A percentile compares a stretch with the other conserved stretches of the same genome.
These are phyloP conservation scores for Agrochola litura DNA, from an alignment of 2,888 invertebrate genomes.

Conservation along the genomic window DNA sequence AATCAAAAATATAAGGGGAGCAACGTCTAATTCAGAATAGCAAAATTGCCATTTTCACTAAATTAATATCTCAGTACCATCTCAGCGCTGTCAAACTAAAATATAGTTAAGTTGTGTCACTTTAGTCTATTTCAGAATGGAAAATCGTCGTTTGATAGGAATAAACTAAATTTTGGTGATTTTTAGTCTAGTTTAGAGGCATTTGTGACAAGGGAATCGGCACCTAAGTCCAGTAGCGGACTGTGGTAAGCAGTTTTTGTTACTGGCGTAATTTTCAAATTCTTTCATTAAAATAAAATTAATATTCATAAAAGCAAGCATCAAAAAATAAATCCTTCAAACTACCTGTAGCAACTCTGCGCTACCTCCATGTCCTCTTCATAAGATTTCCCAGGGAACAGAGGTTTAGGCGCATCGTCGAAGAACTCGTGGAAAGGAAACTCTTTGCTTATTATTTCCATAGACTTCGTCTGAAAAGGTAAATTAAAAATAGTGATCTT, in stretches of 20 bases:
- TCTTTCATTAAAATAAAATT: background rate
- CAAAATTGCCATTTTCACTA: too few species aligned
- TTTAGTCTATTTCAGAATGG: too few species aligned
- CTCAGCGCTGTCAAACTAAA: too few species aligned
- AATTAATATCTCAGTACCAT: too few species aligned
- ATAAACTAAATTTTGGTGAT: too few species aligned
- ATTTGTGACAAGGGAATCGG: too few species aligned
- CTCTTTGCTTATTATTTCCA: slow-evolving; percentile 92
- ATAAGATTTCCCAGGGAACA: slow-evolving; percentile 95
- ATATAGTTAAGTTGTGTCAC: too few species aligned
- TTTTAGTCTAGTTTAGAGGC: too few species aligned
- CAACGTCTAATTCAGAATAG: too few species aligned
- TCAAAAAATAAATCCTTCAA: background rate
- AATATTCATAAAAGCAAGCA: background rate
- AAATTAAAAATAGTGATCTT: background rate
- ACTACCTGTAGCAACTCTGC: slow-evolving; percentile 95
- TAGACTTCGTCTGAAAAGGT: slow-evolving; percentile 66
- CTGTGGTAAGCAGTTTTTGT: background rate
- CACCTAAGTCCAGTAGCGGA: background rate
- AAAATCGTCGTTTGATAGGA: too few species aligned
- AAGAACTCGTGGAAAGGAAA: slow-evolving; percentile 99
- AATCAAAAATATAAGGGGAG: too few species aligned
- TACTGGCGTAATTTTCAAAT: too few species aligned
- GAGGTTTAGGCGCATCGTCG: slow-evolving; percentile 97
- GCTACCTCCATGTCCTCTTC: slow-evolving; percentile 97